Base-by-base conservation (phyloP, 2,113 vertebrate genomes). In the Chaetorhynchus papuensis region DNA sequence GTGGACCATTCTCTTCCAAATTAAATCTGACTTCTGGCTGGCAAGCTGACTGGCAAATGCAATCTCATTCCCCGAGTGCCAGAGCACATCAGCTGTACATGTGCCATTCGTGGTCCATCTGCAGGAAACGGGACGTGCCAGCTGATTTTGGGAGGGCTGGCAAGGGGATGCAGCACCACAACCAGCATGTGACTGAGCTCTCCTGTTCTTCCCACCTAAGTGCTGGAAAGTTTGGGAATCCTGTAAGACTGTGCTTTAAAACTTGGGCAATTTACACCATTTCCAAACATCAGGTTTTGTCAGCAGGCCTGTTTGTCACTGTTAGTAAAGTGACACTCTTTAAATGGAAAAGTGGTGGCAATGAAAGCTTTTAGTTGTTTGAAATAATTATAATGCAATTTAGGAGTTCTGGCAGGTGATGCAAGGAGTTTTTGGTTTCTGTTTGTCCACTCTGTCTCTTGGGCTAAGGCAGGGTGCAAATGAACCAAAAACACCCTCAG, bases 11-110 rank as follows among this genome's bases (percentile, higher is more conserved):
- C 77, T 93, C 65, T 90, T 95, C 88, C 96, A 95, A 97, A 96
- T 96, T 86, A 91, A 95, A 95, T 93, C 89, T 80, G 85, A 61
- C 79, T 97, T 71, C 84, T 96, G 91, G 92, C 91, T 90, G 70
- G 91, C 64, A 44, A 81, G 78, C 68, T 74, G n/a, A 71, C 94
- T 95, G 95, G 93, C 92, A 96, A 95, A 76, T 8, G 45, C 65
- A 79, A 37, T 52, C 53, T 53, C 60, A 65, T 81, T 92, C 69
- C 83, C 86, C 0, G 0, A 80, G 92, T 76, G 90, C 91, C 92
- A 95, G 76, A 80, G 68, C 19, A 14, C 84, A 83, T 93, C 89
- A 86, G 91, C 77, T 93, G 78, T 89, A 37, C 76, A 4, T 31
- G 90, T 75, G 88, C 85, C 85, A 53, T 89, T 90, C 75, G 72